phyloP scores from a whole-genome alignment of 1,140 invertebrate genomes.

The Phthorimaea operculella region DNA sequence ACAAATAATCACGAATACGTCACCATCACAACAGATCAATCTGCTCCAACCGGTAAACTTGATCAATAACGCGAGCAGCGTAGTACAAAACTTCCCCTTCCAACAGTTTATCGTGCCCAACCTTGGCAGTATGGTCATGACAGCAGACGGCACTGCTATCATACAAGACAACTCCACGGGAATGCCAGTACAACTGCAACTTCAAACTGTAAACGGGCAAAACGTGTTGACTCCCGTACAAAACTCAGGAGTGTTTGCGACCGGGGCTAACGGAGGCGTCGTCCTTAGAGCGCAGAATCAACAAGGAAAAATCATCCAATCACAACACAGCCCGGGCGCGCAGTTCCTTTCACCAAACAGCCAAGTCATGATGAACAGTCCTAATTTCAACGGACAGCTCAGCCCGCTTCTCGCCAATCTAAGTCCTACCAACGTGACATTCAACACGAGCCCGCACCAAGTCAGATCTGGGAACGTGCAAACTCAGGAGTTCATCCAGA shows the following conservation, averaged over 20 bases:
- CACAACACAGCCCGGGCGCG: constrained; percentile 74
- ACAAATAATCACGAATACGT: constrained; percentile 76
- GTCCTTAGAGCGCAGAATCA: constrained; percentile 80
- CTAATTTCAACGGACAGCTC: constrained; percentile 80
- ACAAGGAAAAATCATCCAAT: constrained; percentile 78
- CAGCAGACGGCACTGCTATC: constrained; percentile 76
- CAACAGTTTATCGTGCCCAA: constrained; percentile 87
- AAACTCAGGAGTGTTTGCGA: constrained; percentile 76
- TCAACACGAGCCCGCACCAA: constrained; percentile 69
- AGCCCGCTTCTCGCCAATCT: constrained; percentile 81
- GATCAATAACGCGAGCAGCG: constrained; percentile 76
- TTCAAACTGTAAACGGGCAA: constrained; percentile 83
- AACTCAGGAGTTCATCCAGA: constrained; percentile 77
- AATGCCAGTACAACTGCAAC: constrained; percentile 78
- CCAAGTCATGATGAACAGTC: constrained; percentile 79
- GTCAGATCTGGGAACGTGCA: constrained; percentile 70
- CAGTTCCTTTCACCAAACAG: constrained; percentile 80
- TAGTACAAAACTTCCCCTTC: constrained; percentile 82
- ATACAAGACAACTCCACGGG: constrained; percentile 74
- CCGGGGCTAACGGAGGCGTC: constrained; percentile 76
- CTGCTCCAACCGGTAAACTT: constrained; percentile 83
- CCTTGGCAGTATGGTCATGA: constrained; percentile 80
- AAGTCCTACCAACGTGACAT: constrained; percentile 76
- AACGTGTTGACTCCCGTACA: constrained; percentile 81
- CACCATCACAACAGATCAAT: constrained; percentile 81